A percentile compares a stretch with the other conserved stretches of the same genome.
phyloP scores from a whole-genome alignment of 2,113 vertebrate genomes.

The Eurystomus gularis region DNA sequence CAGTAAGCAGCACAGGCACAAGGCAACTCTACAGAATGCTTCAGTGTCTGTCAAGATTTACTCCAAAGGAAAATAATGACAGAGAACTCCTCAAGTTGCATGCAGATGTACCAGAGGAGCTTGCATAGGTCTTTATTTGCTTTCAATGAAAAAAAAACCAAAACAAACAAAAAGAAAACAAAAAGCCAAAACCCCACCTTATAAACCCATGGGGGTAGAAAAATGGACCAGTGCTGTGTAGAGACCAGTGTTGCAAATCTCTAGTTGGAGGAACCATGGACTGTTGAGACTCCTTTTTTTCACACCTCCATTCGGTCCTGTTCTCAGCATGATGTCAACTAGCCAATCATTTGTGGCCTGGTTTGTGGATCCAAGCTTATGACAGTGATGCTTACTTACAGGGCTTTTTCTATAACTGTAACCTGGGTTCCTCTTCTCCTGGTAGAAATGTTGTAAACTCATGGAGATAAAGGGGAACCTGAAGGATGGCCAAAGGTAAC shows the following conservation, averaged over 20 bases:
- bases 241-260: rapidly evolving
- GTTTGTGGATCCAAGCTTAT: neutral
- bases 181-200: no score
- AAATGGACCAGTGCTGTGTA: neutral
- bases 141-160: neutral
- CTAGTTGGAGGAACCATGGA: neutral
- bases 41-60: neutral
- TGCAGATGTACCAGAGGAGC: neutral
- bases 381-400: neutral
- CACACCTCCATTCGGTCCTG: neutral
- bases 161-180: neutral
- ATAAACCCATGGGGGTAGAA: neutral
- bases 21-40: neutral
- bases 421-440: neutral
- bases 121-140: neutral
- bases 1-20: neutral
- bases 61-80: neutral
- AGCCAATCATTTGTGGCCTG: neutral
- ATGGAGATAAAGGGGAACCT: neutral
- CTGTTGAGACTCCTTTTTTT: neutral
- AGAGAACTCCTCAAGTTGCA: neutral
- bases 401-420: neutral
- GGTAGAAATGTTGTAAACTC: neutral
- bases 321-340: neutral
- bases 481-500: neutral